These are phyloP conservation scores for Parapristionchus giblindavisi DNA, from an alignment of 2,888 invertebrate genomes.

Conservation along the genomic window DNA sequence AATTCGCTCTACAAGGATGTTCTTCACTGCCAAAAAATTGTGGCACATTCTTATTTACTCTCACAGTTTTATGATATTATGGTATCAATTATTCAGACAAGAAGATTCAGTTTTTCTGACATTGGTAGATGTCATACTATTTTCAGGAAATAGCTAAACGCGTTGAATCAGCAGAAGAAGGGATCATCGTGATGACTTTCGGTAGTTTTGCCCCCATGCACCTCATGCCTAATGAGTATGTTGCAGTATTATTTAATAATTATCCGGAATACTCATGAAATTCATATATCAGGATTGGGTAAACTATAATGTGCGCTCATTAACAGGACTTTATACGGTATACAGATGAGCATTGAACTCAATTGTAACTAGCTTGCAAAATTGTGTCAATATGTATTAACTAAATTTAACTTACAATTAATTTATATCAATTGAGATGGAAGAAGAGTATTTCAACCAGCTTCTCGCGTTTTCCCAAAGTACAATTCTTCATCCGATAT, in stretches of 20 bases:
- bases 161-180: constrained; percentile 2
- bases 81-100: no score
- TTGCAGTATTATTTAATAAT: background rate
- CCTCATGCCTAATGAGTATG: constrained; percentile 27
- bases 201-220: constrained; percentile 21
- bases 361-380: no score
- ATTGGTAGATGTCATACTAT: no score
- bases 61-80: no score
- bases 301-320: background rate
- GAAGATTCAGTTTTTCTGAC: no score
- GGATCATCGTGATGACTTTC: constrained; percentile 33
- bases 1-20: background rate
- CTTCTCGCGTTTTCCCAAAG: constrained; percentile 6
- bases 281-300: background rate
- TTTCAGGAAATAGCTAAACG: constrained; percentile 1
- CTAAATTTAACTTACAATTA: background rate
- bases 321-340: no score
- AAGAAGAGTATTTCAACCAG: background rate
- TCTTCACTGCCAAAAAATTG: background rate
- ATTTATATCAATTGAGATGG: constrained; percentile 12
- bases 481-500: constrained; percentile 34
- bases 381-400: no score
- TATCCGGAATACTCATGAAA: background rate
- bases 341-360: no score
- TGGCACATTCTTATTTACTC: no score